Conservation (phyloP, 2,888 invertebrate genomes). For the Hemicrepidius hirtus region DNA sequence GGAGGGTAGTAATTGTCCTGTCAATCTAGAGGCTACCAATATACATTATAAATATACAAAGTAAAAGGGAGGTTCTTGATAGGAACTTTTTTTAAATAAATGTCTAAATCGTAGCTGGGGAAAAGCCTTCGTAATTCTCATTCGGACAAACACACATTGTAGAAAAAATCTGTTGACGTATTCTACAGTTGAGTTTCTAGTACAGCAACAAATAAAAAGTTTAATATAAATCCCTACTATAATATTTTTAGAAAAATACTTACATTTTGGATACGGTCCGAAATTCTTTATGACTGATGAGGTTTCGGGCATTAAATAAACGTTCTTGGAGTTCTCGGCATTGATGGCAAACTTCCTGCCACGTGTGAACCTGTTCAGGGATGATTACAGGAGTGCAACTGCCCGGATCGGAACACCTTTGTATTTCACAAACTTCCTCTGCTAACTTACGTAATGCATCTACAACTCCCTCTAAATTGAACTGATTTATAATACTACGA, state of each 20-base stretch:
- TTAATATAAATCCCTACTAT: too few species aligned
- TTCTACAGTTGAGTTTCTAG: too few species aligned
- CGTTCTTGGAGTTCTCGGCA: conserved; percentile 76
- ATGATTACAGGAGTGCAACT: conserved; percentile 36
- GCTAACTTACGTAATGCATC: conserved; percentile 54
- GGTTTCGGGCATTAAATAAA: conserved; percentile 27
- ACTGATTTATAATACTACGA: conserved; percentile 51
- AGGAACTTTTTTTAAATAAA: too few species aligned
- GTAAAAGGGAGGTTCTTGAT: too few species aligned
- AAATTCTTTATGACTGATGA: conserved; percentile 6
- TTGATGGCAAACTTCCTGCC: conserved; percentile 75
- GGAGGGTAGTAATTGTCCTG: too few species aligned
- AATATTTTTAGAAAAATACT: conserved; percentile 41
- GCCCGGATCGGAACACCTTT: conserved; percentile 43
- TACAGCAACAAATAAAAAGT: too few species aligned
- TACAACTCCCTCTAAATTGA: conserved; percentile 54
- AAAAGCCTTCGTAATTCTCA: too few species aligned
- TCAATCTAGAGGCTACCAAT: too few species aligned
- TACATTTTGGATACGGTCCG: conserved; percentile 58
- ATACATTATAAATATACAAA: too few species aligned
- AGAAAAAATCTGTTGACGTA: too few species aligned
- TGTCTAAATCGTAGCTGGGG: too few species aligned
- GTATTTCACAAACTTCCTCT: conserved; percentile 54
- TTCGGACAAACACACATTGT: too few species aligned
- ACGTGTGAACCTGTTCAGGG: conserved; percentile 66